Base-by-base conservation (phyloP, 2,797 vertebrate species). In the Parauchenoglanis ngamensis region DNA sequence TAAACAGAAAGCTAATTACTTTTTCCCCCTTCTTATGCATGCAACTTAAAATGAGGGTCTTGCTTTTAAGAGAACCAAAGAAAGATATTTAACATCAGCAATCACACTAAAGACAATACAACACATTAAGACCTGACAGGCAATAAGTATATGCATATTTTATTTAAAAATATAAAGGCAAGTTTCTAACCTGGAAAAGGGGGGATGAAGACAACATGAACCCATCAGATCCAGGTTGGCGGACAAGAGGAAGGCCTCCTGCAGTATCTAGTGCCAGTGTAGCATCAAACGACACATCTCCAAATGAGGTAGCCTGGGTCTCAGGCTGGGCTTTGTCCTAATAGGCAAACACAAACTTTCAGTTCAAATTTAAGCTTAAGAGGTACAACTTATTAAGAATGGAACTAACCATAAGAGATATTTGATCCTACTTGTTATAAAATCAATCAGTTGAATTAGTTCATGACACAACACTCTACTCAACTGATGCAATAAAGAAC, bases 271-370 rank as follows among this genome's bases (percentile, higher is more conserved):
- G 84, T 52, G 96, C 97, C 90, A 96, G 88, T 0, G 84, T 92
- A 89, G 96, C 96, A 56, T 93, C 91, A 87, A 97, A 97, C 46
- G 84, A 46, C 87, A 97, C 92, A 85, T 95, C 94, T 75, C 95
- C 95, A 92, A 96, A 97, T 4, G 92, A 79, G 84, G 90, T 83
- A 40, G 94, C 94, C 91, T 95, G 96, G 31, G 96, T 96, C 89
- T 97, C 96, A 35, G 96, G 95, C 90, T 97, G 95, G 90, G 96
- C 95, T 93, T 97, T 97, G 92, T 97, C 97, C 96, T 97, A 88
- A 85, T 78, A 25, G 56, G 21, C 2, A 88, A 63, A 80, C 35
- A 80, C 11, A 84, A 59, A 44, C 2, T 56, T 17, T 35, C 65
- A 54, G 46, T 35, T 59, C 7, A 49, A 82, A 46, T n/a, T 28